A percentile compares a stretch with the other conserved stretches of the same genome.
Conservation (phyloP, 53 echinoderm and acorn worm species). For the Apostichopus leukothele region DNA sequence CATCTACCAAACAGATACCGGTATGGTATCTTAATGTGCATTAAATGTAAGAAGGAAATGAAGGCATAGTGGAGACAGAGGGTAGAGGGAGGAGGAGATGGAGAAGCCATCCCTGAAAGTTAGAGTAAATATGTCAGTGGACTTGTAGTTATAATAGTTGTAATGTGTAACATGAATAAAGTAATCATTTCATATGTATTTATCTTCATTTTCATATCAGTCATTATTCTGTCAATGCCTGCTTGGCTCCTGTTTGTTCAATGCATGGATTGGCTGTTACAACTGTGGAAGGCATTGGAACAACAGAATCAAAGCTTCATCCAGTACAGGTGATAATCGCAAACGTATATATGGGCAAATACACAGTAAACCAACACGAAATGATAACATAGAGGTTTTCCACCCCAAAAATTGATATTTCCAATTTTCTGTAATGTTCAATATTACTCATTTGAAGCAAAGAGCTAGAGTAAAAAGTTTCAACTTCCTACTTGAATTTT, state of each 20-base stretch:
- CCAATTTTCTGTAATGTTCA: no score
- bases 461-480: no score
- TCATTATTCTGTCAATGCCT: slow-evolving; percentile 29
- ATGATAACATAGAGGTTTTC: no score
- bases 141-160: not conserved
- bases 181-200: not conserved
- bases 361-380: no score
- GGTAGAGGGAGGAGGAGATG: not conserved
- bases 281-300: slow-evolving; percentile 53
- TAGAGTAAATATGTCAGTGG: not conserved
- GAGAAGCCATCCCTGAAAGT: not conserved
- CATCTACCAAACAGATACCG: no score
- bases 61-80: no score
- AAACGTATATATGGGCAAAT: not conserved
- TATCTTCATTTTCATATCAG: slow-evolving; percentile 1
- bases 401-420: no score
- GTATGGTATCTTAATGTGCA: no score
- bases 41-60: no score
- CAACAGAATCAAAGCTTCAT: slow-evolving; percentile 30
- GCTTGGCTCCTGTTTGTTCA: slow-evolving; percentile 27
- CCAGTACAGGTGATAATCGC: slow-evolving; percentile 47
- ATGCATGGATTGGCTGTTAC: slow-evolving; percentile 42
- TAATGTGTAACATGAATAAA: not conserved
- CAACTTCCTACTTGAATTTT: no score
- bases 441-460: no score